Evolutionary conservation across 2,113 vertebrate genomes (phyloP), one percentile per base, ranked within the genome.

Genomic region (Rhinogobius similis): DNA sequence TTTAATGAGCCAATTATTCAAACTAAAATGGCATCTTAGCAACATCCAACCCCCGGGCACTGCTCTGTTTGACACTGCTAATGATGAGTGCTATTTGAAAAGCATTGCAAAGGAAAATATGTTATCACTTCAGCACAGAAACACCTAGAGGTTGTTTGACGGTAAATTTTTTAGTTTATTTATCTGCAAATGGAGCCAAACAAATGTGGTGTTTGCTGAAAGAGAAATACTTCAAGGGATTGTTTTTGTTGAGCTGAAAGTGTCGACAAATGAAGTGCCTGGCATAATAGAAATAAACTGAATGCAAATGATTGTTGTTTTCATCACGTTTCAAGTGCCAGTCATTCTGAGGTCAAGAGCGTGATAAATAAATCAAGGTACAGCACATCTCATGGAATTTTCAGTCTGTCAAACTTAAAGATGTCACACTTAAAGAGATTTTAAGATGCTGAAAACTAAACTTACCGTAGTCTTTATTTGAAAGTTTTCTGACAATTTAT

Each of bases 1-100:
- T 79, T 87, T 32, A 4, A 83, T 83, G 78, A 90, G 85, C 84
- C 88, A 92, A 92, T 93, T 90, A 92, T 78, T 84, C 81, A 83
- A 83, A 88, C 90, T 77, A 87, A 55, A 91, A 91, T 90, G 81
- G 84, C 88, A 86, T 85, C 78, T 87, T 79, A 84, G 87, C 82
- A 85, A 70, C 46, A 71, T 78, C 86, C 73, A 86, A 58, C 87
- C 89, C 73, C 68, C 82, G 79, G 89, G 92, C 77, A 77, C 72
- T 69, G 77, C 72, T 62, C 44, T 72, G 82, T 68, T 26, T 79
- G 80, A 82, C 87, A 73, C 75, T 78, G 85, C 83, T 87, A 90
- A 90, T 90, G 85, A 84, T 71, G 84, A 79, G 58, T 64, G 70
- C 70, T 81, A 88, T 85, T 79, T 86, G 80, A 85, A 86, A 86